Percentiles rank a stretch among this genome's conserved stretches.
Evolutionary conservation across 2,113 vertebrate species (phyloP).

Genomic region (Bubo bubo): DNA sequence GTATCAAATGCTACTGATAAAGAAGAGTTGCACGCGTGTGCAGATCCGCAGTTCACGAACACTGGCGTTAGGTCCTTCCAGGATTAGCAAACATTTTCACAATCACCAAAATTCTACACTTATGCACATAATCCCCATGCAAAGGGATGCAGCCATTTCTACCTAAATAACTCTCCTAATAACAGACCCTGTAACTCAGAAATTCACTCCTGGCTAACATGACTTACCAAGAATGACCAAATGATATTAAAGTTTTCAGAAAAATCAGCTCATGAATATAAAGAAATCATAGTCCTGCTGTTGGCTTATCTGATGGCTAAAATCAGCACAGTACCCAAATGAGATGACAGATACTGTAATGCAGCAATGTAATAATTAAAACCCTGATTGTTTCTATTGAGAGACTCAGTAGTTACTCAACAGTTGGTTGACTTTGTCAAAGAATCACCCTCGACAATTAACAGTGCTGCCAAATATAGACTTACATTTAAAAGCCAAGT

Average conservation of each 20-base stretch:
- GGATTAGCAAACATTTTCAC: neutral
- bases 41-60: neutral
- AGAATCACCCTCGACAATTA: neutral
- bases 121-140: neutral
- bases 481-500: neutral
- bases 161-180: neutral
- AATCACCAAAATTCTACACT: neutral
- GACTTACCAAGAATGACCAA: neutral
- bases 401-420: neutral
- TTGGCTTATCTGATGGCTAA: neutral
- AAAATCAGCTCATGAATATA: neutral
- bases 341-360: neutral
- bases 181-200: neutral
- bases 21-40: neutral
- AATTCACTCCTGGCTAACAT: neutral
- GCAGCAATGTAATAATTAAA: neutral
- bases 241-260: neutral
- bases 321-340: neutral
- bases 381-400: neutral
- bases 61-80: neutral
- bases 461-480: neutral
- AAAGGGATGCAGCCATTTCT: neutral
- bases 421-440: neutral
- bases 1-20: accelerated
- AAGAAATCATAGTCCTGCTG: neutral